A percentile compares a stretch with the other conserved stretches of the same genome.
These are phyloP conservation scores for Rhimphoctona megacephalus DNA, from an alignment of 2,888 invertebrate species.

Conservation along the genomic window DNA sequence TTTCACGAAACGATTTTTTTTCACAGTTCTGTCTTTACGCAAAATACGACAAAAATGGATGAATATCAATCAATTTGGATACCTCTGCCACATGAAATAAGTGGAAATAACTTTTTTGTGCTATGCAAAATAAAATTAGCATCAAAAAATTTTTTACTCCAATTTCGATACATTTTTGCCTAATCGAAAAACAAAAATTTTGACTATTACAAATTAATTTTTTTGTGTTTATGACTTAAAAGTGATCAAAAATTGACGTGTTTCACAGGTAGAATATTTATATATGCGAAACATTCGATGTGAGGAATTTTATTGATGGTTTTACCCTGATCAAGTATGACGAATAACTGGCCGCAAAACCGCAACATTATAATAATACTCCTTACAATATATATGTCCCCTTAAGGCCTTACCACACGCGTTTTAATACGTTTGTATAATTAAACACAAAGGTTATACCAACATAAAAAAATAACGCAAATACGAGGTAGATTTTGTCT, in stretches of 20 bases:
- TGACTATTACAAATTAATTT: neutral
- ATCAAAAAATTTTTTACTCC: neutral
- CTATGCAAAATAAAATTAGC: too few relatives aligned
- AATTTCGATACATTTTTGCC: neutral
- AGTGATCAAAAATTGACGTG: neutral
- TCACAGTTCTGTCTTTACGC: too few relatives aligned
- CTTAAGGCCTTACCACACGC: neutral
- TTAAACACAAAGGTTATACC: conserved; percentile 30
- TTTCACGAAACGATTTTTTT: too few relatives aligned
- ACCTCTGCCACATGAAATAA: too few relatives aligned
- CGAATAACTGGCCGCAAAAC: conserved; percentile 56
- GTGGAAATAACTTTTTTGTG: too few relatives aligned
- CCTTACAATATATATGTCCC: conserved; percentile 23
- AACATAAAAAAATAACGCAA: neutral
- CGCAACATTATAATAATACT: conserved; percentile 40
- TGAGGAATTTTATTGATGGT: conserved; percentile 48
- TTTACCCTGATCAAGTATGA: conserved; percentile 44
- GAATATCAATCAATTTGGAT: too few relatives aligned
- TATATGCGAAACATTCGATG: neutral
- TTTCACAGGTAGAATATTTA: neutral
- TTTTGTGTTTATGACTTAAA: neutral
- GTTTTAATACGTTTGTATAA: conserved; percentile 32
- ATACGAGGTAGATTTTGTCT: neutral
- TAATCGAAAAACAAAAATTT: neutral
- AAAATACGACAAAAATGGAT: too few relatives aligned